Percentiles rank a stretch among this genome's conserved stretches.
These are phyloP conservation scores for Peromyscus californicus DNA, from an alignment of 2,113 vertebrate genomes.

Conservation along the genomic window DNA sequence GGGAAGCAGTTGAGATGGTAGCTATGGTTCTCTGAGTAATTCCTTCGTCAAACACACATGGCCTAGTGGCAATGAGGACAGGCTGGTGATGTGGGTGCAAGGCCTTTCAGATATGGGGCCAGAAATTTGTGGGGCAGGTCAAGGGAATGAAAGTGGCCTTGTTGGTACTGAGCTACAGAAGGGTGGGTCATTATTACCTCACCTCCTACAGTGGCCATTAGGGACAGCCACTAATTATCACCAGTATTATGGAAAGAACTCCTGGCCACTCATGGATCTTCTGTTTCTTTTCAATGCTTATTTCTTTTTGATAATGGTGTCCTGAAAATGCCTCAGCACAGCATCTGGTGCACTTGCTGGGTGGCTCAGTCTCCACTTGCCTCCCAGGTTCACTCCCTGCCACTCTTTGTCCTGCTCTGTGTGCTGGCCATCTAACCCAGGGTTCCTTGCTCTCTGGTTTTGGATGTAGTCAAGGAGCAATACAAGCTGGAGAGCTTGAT, in stretches of 20 bases:
- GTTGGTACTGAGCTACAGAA: background rate
- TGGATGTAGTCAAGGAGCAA: background rate
- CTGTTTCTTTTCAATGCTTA: background rate
- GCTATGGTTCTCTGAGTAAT: background rate
- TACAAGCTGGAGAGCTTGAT: background rate
- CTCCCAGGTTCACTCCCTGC: background rate
- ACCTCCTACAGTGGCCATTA: background rate
- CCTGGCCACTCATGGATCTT: background rate
- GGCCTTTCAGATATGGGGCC: background rate
- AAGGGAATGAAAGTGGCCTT: background rate
- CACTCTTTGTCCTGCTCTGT: background rate
- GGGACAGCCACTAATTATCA: background rate
- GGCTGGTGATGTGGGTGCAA: background rate
- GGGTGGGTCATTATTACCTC: background rate
- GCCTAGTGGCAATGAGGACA: background rate
- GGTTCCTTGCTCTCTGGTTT: background rate
- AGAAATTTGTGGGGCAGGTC: background rate
- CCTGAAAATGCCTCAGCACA: background rate
- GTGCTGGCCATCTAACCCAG: background rate
- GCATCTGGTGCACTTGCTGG: background rate
- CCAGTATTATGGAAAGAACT: background rate
- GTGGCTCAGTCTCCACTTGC: background rate
- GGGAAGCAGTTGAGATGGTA: background rate
- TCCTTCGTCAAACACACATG: background rate
- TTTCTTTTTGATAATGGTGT: background rate